Evolutionary conservation across 2,113 vertebrate species (phyloP), one percentile per base, ranked within the genome.

Genomic region (Ciconia stormi): DNA sequence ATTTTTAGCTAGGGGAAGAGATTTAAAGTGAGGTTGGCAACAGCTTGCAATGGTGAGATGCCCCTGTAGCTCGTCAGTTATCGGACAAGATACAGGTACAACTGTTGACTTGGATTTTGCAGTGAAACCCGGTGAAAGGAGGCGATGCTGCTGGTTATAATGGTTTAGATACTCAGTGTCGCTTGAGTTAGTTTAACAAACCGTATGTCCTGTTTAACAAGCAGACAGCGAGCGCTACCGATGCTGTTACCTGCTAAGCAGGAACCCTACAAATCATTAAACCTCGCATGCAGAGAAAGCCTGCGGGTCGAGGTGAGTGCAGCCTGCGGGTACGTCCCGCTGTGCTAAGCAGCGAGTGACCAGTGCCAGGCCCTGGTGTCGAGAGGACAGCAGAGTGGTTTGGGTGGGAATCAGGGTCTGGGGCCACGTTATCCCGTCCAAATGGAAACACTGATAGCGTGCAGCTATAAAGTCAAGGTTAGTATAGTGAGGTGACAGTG

Each of bases 61-160:
- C 27, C 23, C 0, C 0, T 6, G 4, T 1, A 46, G 32, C 20
- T 34, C 19, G 0, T 42, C 18, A 11, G 53, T 29, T 44, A 2
- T 20, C 7, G 29, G 26, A 13, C 53, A 30, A 72, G 34, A 20
- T 34, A 10, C 7, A 1, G 0, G 12, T 9, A 4, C n/a, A 38
- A 5, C 23, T 10, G 25, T 14, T 55, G 47, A 7, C 52, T 32
- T 53, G 61, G 36, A 16, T 52, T 76, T 63, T 40, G 46, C 56
- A 30, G 40, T 74, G 73, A 63, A 63, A n/a, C 13, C 16, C 10
- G 55, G 26, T 50, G 67, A 20, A 50, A 50, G 59, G 52, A 62
- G 70, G 26, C 1, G 6, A 21, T 16, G 2, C 7, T 14, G 40
- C 58, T 36, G 58, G 20, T 30, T 15, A 5, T 29, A 38, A 11